These are phyloP conservation scores for Coturnix japonica DNA, from an alignment of 2,113 vertebrate genomes.

Conservation along the genomic window DNA sequence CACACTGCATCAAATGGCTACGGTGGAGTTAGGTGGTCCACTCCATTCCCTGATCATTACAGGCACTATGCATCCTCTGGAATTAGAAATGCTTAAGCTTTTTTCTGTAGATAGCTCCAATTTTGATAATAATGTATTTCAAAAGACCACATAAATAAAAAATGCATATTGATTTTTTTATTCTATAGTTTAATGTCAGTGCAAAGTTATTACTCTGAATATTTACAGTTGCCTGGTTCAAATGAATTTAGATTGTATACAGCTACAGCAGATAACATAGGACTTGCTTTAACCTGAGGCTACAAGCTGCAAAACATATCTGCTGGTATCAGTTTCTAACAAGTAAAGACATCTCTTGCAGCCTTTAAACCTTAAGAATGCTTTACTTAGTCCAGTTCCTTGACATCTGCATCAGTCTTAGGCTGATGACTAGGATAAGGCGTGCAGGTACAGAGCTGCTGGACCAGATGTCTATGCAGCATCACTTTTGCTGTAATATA, in stretches of 20 bases:
- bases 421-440: neutral
- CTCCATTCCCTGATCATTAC: slow-evolving; percentile 92
- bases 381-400: neutral
- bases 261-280: neutral
- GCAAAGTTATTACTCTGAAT: neutral
- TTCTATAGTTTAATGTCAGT: neutral
- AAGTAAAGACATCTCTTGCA: neutral
- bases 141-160: slow-evolving; percentile 62
- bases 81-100: slow-evolving; percentile 91
- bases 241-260: neutral
- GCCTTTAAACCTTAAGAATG: neutral
- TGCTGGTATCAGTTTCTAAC: neutral
- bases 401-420: neutral
- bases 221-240: neutral
- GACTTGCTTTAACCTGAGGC: neutral
- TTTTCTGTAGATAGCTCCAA: slow-evolving; percentile 78
- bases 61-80: slow-evolving; percentile 90
- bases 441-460: neutral
- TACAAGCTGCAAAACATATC: neutral
- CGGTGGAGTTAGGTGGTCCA: slow-evolving; percentile 86
- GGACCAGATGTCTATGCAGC: neutral
- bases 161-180: neutral
- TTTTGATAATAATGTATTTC: slow-evolving; percentile 43
- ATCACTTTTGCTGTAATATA: neutral
- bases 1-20: slow-evolving; percentile 84